Base-by-base conservation (phyloP, 2,888 invertebrate genomes). In the Acronicta alni region DNA sequence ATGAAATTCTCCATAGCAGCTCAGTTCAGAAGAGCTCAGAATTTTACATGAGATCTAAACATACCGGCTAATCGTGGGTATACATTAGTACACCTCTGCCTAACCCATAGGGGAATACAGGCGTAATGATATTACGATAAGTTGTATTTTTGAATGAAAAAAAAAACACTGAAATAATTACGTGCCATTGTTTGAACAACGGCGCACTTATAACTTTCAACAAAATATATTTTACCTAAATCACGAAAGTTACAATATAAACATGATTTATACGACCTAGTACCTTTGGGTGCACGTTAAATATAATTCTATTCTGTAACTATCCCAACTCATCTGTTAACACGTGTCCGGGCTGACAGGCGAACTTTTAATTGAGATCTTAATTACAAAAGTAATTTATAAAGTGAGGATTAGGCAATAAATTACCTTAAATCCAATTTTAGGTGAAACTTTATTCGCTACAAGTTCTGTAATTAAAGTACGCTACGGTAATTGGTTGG, bases 391-490 rank as follows among this genome's bases (percentile, higher is more conserved):
- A 78, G 80, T 76, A 80, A 79, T 78, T 74, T 76, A 76, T 80
- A 76, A 77, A 80, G 68, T 66, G 55, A 49, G 64, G 72, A 72
- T 72, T 76, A 76, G 72, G 79, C 75, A 79, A 82, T 83, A 80
- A 80, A 82, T 80, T 82, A 77, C 67, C 59, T 77, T 79, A 66
- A 82, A 81, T 79, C 79, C 76, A 77, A 79, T 81, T 78, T 67
- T 43, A 72, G 30, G 38, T 41, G 43, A 46, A 77, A 76, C 77
- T 82, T n/a, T 79, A 77, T 77, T 75, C 75, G 73, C 75, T 69
- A 75, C 75, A 83, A 86, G 80, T 80, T 81, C 55, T 72, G 77
- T 84, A 86, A 85, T 87, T 85, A 85, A 83, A 83, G 82, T 81
- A 79, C 72, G 67, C 64, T 72, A 72, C 75, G 73, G 71, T 84